Evolutionary conservation across 2,888 invertebrate species (phyloP).

Genomic region (Patella ulyssiponensis): DNA sequence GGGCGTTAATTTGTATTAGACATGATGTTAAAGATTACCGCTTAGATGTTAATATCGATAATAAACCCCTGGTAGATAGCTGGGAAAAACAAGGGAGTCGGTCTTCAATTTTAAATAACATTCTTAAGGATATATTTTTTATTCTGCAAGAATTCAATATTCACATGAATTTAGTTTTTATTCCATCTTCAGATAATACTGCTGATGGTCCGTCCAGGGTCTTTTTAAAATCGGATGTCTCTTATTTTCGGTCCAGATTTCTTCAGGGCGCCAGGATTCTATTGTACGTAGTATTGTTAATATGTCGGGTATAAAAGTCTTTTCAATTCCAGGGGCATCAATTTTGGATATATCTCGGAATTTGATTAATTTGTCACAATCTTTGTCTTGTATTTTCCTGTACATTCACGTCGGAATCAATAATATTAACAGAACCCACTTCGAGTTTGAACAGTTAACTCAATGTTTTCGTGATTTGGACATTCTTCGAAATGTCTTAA

Average conservation of each 20-base stretch:
- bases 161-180: not conserved
- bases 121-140: not conserved
- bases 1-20: not conserved
- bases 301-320: not conserved
- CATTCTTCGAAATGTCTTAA: not conserved
- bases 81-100: constrained; percentile 1
- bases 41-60: not conserved
- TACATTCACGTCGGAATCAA: no score
- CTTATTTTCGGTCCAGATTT: no score
- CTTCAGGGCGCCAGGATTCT: not conserved
- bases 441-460: not conserved
- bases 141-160: not conserved
- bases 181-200: not conserved
- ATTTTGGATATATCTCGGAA: not conserved
- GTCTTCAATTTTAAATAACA: not conserved
- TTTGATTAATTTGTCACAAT: not conserved
- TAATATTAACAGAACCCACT: no score
- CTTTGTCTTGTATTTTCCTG: no score
- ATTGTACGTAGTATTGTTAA: not conserved
- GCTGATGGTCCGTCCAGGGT: not conserved
- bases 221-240: not conserved
- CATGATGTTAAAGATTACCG: not conserved
- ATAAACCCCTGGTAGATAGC: not conserved
- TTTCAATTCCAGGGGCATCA: not conserved
- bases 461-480: not conserved